Percentiles rank a stretch among this genome's conserved stretches.
Evolutionary conservation across 2,113 vertebrate genomes (phyloP).

Genomic region (Otocyon megalotis): DNA sequence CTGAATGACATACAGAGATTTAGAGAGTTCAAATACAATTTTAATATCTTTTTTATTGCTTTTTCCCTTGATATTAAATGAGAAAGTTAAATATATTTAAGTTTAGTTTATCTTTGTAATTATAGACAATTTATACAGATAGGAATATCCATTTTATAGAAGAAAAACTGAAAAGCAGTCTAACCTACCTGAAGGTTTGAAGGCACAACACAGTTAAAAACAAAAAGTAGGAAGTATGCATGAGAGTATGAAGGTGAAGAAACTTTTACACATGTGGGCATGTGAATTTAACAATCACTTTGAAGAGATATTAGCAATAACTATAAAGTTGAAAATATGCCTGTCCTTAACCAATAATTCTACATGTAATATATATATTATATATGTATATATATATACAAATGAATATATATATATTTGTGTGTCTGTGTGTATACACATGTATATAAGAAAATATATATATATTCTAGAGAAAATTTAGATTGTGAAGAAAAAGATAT

Average conservation of each 20-base stretch:
- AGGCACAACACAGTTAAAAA: not conserved
- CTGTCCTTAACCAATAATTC: not conserved
- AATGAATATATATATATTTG: not conserved
- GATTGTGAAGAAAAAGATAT: not conserved
- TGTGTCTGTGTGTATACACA: not conserved
- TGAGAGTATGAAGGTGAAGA: not conserved
- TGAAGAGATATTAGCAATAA: not conserved
- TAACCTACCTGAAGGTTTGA: not conserved
- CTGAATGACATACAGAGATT: not conserved
- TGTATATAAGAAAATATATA: not conserved
- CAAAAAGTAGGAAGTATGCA: not conserved
- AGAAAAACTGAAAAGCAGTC: not conserved
- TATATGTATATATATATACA: too few species aligned
- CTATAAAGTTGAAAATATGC: not conserved
- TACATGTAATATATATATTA: too few species aligned
- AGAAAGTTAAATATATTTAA: not conserved
- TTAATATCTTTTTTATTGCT: not conserved
- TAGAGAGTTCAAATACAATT: constrained; percentile 1
- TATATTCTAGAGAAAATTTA: not conserved
- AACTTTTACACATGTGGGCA: not conserved
- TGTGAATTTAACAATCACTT: not conserved
- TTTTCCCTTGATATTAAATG: not conserved
- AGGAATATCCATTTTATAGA: not conserved
- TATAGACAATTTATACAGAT: not conserved
- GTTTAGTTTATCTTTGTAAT: not conserved